These are phyloP conservation scores for Listrodromus nycthemerus DNA, from an alignment of 2,888 invertebrate genomes.

Conservation along the genomic window DNA sequence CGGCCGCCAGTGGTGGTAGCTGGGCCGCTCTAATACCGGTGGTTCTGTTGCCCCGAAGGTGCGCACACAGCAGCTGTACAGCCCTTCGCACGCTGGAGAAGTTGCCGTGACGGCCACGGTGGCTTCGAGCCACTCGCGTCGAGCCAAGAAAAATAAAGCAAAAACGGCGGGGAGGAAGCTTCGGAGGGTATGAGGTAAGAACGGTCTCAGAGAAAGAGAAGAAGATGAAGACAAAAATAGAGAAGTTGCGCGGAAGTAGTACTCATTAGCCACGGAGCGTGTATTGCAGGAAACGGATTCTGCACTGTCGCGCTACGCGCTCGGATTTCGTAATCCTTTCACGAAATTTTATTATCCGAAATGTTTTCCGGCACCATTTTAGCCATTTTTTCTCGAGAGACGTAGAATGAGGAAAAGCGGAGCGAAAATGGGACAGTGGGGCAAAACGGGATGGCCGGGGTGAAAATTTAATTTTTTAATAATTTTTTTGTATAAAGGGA, in stretches of 20 bases:
- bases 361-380: not conserved
- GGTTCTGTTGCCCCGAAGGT: constrained; percentile 21
- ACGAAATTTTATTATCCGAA: not conserved
- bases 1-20: not conserved
- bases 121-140: constrained; percentile 34
- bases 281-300: constrained; percentile 17
- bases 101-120: constrained; percentile 16
- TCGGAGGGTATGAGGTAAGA: constrained; percentile 15
- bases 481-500: too few relatives aligned
- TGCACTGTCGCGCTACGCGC: not conserved
- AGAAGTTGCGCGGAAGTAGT: constrained; percentile 18
- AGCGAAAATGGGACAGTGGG: too few relatives aligned
- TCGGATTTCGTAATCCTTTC: not conserved
- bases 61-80: constrained; percentile 6
- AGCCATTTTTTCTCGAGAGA: not conserved
- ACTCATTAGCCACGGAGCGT: constrained; percentile 40
- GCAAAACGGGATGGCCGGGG: too few relatives aligned
- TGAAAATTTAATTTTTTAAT: too few relatives aligned
- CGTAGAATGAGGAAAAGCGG: too few relatives aligned
- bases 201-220: constrained; percentile 3
- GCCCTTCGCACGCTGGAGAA: not conserved
- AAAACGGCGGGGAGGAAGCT: not conserved
- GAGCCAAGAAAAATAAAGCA: constrained; percentile 26
- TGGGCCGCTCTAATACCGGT: constrained; percentile 15
- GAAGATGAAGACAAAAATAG: constrained; percentile 39